Evolutionary conservation across 2,888 invertebrate species (phyloP).

Genomic region (Cataglyphis cursor): DNA sequence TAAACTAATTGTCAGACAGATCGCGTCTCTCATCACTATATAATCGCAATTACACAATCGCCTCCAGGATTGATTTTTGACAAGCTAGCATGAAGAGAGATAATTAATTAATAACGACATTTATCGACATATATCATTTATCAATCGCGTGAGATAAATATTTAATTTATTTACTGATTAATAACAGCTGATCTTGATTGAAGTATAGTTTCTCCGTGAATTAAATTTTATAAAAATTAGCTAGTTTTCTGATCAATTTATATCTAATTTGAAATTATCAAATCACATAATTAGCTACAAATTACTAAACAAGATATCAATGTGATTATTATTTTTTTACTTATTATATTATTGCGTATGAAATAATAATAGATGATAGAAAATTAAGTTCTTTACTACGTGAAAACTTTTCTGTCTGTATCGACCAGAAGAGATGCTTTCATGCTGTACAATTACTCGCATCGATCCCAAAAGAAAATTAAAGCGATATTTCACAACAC

Average conservation of each 20-base stretch:
- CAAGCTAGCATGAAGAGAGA: slow-evolving; percentile 12
- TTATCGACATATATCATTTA: background rate
- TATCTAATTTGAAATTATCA: background rate
- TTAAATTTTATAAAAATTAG: background rate
- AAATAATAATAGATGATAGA: background rate
- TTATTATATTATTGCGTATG: slow-evolving; percentile 3
- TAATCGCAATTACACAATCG: slow-evolving; percentile 41
- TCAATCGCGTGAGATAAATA: background rate
- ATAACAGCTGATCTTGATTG: background rate
- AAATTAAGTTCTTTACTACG: background rate
- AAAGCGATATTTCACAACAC: slow-evolving; percentile 42
- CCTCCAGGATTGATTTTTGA: slow-evolving; percentile 23
- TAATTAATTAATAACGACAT: slow-evolving; percentile 28
- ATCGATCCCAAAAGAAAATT: slow-evolving; percentile 18
- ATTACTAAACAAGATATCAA: background rate
- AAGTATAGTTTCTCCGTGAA: background rate
- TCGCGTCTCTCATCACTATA: background rate
- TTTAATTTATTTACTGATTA: slow-evolving; percentile 1
- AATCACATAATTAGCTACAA: slow-evolving; percentile 24
- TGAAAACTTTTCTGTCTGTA: background rate
- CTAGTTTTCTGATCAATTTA: background rate
- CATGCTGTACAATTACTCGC: background rate
- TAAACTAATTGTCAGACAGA: slow-evolving; percentile 26
- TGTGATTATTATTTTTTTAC: background rate
- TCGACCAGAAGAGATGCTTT: slow-evolving; percentile 1